phyloP scores from a whole-genome alignment of 2,113 vertebrate genomes.

The Isichthys henryi region DNA sequence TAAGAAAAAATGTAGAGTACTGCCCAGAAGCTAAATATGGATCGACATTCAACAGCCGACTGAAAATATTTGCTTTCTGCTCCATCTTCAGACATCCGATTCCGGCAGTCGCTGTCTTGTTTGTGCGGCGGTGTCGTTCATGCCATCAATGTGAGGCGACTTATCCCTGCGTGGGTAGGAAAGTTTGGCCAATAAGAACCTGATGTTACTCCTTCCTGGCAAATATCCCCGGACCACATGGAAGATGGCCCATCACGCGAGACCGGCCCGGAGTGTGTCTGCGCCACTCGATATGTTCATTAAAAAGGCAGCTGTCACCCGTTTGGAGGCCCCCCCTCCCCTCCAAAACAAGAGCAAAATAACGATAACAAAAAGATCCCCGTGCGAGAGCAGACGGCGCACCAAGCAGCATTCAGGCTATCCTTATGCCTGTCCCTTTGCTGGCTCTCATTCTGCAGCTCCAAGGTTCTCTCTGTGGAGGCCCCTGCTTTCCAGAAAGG shows the following conservation, averaged over 20 bases:
- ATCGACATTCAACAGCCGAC: conserved; percentile 3
- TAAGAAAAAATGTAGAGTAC: conserved; percentile 32
- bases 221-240: conserved; percentile 16
- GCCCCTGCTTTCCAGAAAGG: conserved; percentile 30
- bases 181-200: conserved; percentile 16
- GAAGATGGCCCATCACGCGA: conserved; percentile 19
- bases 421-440: conserved; percentile 14
- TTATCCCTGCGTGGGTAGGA: conserved; percentile 17
- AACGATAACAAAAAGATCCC: not conserved
- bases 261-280: not conserved
- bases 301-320: not conserved
- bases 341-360: not conserved
- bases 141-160: not conserved
- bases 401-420: not conserved
- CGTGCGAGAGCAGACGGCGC: not conserved
- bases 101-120: not conserved
- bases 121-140: not conserved
- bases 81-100: not conserved
- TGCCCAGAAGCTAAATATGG: not conserved
- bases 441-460: conserved; percentile 17
- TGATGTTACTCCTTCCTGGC: not conserved
- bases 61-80: not conserved
- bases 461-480: conserved; percentile 35
- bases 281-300: not conserved
- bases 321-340: not conserved